Percentiles rank a stretch among this genome's conserved stretches.
Conservation (phyloP, 2,888 invertebrate species). For the Leptinotarsa juncta region DNA sequence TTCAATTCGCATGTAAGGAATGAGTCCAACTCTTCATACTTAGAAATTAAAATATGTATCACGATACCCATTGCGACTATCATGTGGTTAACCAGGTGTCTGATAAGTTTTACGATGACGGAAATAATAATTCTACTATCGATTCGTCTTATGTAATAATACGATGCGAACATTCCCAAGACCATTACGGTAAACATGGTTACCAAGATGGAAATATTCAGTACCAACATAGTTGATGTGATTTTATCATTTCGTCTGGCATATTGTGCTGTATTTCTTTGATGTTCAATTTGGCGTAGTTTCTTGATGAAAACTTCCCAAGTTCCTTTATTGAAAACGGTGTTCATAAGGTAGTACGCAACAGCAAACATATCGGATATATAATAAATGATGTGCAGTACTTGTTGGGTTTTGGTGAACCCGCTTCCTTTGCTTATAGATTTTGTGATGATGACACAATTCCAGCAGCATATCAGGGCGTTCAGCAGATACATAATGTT, state of each 20-base stretch:
- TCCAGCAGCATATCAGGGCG: background rate
- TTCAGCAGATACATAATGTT: background rate
- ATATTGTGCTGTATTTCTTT: background rate
- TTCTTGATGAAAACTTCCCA: background rate
- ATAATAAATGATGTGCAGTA: background rate
- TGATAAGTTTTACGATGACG: background rate
- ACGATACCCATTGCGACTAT: background rate
- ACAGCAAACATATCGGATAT: background rate
- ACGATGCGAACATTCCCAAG: background rate
- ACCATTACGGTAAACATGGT: background rate
- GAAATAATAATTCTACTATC: background rate
- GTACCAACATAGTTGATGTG: background rate
- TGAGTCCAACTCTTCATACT: background rate
- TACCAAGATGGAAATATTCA: background rate
- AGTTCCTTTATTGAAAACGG: background rate
- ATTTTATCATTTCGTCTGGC: background rate
- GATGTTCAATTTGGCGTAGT: background rate
- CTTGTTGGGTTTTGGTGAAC: background rate
- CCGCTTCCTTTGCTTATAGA: background rate
- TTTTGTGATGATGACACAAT: background rate
- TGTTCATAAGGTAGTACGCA: background rate
- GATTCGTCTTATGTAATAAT: background rate
- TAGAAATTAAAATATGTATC: background rate
- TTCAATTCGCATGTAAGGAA: background rate
- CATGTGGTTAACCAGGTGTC: background rate